phyloP scores from a whole-genome alignment of 2,113 vertebrate species.

The Raja brachyura region DNA sequence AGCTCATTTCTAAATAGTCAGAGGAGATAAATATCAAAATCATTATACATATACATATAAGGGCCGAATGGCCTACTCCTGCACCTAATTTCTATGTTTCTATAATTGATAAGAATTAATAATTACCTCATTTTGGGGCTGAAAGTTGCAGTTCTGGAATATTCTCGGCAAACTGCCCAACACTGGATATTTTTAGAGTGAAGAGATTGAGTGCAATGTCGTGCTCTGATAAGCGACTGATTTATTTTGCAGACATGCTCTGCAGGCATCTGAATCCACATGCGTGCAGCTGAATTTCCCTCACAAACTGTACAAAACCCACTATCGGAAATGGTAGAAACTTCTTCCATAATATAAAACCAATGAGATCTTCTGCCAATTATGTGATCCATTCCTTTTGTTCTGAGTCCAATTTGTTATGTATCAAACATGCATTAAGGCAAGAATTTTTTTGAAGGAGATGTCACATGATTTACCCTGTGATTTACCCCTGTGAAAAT shows the following conservation, averaged over 20 bases:
- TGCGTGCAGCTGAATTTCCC: neutral
- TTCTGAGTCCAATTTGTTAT: neutral
- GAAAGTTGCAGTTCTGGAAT: neutral
- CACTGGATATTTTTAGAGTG: neutral
- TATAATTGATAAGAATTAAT: neutral
- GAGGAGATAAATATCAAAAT: neutral
- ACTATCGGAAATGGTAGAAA: neutral
- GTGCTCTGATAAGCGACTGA: neutral
- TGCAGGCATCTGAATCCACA: neutral
- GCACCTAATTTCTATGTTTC: too few species aligned
- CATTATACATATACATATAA: neutral
- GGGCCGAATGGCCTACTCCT: too few species aligned
- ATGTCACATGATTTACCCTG: neutral
- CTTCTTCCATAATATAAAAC: neutral
- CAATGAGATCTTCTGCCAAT: neutral
- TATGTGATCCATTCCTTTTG: neutral
- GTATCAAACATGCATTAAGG: neutral
- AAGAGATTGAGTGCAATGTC: neutral
- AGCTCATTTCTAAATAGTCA: neutral
- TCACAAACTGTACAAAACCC: neutral
- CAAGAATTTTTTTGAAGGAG: neutral
- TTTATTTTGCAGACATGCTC: neutral
- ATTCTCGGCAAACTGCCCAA: neutral
- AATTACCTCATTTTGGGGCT: neutral
- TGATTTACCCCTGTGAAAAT: neutral